These are phyloP conservation scores for Phenganax marumi DNA, from an alignment of 92 coral and sea anemone genomes.

Conservation along the genomic window DNA sequence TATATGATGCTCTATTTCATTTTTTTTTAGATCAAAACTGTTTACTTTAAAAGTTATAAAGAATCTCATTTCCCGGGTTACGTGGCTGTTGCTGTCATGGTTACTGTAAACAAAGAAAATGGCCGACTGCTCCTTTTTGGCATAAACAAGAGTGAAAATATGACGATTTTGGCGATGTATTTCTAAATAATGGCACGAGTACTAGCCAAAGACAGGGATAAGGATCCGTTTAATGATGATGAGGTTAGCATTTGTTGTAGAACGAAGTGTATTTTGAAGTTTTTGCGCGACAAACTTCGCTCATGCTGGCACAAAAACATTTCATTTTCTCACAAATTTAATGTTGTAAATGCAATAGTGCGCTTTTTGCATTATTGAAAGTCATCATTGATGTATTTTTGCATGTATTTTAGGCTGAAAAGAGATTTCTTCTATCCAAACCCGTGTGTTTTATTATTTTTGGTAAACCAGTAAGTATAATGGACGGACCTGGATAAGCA, in stretches of 20 bases:
- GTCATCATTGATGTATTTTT: background rate
- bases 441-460: constrained; percentile 85
- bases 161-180: background rate
- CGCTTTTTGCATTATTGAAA: background rate
- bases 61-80: too few species aligned
- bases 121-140: background rate
- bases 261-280: background rate
- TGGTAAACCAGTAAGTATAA: constrained; percentile 84
- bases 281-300: too few species aligned
- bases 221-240: constrained; percentile 77
- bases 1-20: too few species aligned
- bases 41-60: too few species aligned
- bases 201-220: constrained; percentile 29
- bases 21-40: too few species aligned
- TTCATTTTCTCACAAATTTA: background rate
- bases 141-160: background rate
- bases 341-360: background rate
- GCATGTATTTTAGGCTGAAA: constrained; percentile 68
- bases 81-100: constrained; percentile 23
- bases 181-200: constrained; percentile 15
- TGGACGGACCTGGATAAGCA: background rate
- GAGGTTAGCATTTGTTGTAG: constrained; percentile 54
- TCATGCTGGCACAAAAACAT: too few species aligned
- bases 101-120: background rate
- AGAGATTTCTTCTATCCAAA: constrained; percentile 75